Evolutionary conservation across 2,113 vertebrate species (phyloP).

Genomic region (Myanophis thanlyinensis): DNA sequence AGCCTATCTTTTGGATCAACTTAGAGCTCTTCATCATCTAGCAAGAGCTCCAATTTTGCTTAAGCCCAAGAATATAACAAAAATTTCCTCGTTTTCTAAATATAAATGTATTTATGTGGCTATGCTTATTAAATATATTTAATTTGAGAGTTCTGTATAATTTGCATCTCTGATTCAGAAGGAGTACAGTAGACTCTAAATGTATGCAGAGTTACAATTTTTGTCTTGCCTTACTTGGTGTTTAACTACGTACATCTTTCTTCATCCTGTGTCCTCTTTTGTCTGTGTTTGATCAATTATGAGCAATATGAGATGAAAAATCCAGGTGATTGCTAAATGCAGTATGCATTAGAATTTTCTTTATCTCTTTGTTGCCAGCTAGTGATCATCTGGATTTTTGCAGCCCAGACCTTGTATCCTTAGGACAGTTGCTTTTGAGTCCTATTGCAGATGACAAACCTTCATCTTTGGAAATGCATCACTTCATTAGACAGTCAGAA

Average conservation of each 20-base stretch:
- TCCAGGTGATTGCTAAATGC: background rate
- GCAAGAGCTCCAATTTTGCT: background rate
- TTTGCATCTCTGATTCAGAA: background rate
- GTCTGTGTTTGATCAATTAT: background rate
- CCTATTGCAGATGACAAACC: conserved; percentile 33
- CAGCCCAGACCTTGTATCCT: background rate
- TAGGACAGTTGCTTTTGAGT: conserved; percentile 32
- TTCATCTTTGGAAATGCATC: conserved; percentile 34
- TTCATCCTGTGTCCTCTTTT: conserved; percentile 14
- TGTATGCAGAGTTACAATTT: background rate
- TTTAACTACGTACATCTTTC: background rate
- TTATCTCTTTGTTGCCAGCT: background rate
- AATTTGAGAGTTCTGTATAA: background rate
- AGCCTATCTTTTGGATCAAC: background rate
- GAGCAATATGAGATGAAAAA: background rate
- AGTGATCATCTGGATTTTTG: background rate
- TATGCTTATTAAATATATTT: background rate
- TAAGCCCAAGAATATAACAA: background rate
- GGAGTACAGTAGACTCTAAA: background rate
- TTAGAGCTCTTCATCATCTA: background rate
- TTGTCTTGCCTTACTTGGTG: background rate
- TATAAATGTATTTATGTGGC: background rate
- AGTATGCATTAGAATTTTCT: background rate
- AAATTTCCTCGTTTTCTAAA: background rate
- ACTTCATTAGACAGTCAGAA: conserved; percentile 43